phyloP scores from a whole-genome alignment of 2,888 invertebrate genomes.

The Calameuta filiformis region DNA sequence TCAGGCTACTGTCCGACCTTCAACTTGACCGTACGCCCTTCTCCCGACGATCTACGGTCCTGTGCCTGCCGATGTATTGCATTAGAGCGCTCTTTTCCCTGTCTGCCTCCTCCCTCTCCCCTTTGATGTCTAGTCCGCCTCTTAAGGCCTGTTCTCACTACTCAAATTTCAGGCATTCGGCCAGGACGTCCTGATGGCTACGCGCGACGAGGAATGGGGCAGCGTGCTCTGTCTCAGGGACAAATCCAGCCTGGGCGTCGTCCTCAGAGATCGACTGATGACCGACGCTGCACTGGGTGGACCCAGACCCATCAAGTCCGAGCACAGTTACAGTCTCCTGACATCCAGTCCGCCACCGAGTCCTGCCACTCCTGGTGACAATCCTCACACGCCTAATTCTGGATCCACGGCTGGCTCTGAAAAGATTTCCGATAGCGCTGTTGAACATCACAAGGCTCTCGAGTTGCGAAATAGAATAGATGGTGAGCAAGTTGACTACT shows the following conservation, averaged over 20 bases:
- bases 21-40: slow-evolving; percentile 56
- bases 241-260: slow-evolving; percentile 71
- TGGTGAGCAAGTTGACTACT: slow-evolving; percentile 34
- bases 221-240: slow-evolving; percentile 70
- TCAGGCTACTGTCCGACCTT: slow-evolving; percentile 42
- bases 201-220: slow-evolving; percentile 74
- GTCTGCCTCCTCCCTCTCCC: not conserved
- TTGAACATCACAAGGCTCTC: slow-evolving; percentile 45
- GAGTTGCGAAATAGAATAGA: slow-evolving; percentile 49
- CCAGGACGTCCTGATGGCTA: slow-evolving; percentile 70
- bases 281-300: slow-evolving; percentile 85
- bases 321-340: slow-evolving; percentile 87
- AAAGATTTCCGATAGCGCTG: slow-evolving; percentile 21
- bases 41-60: slow-evolving; percentile 20
- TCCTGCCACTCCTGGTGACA: slow-evolving; percentile 46
- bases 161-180: slow-evolving; percentile 71
- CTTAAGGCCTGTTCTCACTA: not conserved
- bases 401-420: slow-evolving; percentile 36
- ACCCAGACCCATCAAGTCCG: slow-evolving; percentile 85
- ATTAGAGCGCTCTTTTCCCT: not conserved
- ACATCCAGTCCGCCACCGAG: slow-evolving; percentile 57
- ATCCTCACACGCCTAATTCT: slow-evolving; percentile 43
- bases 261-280: slow-evolving; percentile 90
- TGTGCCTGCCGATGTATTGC: slow-evolving; percentile 20
- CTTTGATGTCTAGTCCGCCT: not conserved